These are phyloP conservation scores for Pleuronectes platessa DNA, from an alignment of 2,113 vertebrate genomes.

Conservation along the genomic window DNA sequence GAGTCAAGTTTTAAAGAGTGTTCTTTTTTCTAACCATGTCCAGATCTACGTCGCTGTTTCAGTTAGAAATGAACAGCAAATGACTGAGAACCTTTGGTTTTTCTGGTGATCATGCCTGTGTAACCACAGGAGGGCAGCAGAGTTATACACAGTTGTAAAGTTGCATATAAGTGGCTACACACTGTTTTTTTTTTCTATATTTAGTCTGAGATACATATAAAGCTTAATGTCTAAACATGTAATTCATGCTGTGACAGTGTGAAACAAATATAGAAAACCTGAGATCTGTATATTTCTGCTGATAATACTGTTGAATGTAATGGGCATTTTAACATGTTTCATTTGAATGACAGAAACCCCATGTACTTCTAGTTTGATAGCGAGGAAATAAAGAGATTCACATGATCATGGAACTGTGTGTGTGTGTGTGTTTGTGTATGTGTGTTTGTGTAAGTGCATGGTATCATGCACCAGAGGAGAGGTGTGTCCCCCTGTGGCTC, in stretches of 20 bases:
- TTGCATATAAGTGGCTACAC: background rate
- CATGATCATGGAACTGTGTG: too few relatives aligned
- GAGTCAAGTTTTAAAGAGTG: too few relatives aligned
- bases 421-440: too few relatives aligned
- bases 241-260: background rate
- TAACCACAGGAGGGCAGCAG: constrained; percentile 53
- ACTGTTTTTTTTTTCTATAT: too few relatives aligned
- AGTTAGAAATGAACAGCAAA: background rate
- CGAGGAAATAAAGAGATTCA: too few relatives aligned
- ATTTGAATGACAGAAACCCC: background rate
- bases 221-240: background rate
- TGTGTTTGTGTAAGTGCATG: background rate
- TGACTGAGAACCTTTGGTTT: background rate
- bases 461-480: background rate
- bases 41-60: too few relatives aligned
- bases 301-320: background rate
- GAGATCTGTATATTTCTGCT: background rate
- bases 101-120: background rate
- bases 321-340: background rate
- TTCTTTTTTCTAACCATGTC: too few relatives aligned
- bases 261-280: background rate
- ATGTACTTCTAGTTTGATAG: too few relatives aligned
- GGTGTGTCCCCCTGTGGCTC: constrained; percentile 25
- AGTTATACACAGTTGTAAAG: background rate
- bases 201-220: background rate